Conservation (phyloP, 1,140 invertebrate species). For the Drosophila arizonae region DNA sequence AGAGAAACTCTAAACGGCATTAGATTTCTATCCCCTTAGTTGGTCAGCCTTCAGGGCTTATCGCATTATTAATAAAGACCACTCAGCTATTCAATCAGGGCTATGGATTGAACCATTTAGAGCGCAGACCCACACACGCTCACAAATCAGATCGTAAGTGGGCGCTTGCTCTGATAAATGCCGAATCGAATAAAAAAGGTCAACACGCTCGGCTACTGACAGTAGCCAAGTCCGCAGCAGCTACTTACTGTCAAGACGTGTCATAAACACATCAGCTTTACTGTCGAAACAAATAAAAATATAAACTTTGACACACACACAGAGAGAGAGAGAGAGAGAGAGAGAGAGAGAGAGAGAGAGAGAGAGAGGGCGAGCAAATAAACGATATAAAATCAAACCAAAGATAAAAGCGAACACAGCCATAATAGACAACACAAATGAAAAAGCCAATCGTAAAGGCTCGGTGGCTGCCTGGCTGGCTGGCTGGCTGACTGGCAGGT, state of each 20-base stretch:
- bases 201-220: conserved; percentile 54
- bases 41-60: not conserved
- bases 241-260: conserved; percentile 79
- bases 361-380: conserved; percentile 22
- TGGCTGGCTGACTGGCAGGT: conserved; percentile 11
- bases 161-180: conserved; percentile 51
- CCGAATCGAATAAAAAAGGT: conserved; percentile 68
- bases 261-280: conserved; percentile 81
- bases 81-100: conserved; percentile 30
- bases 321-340: too few relatives aligned
- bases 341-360: not conserved
- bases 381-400: conserved; percentile 65
- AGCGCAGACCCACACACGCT: not conserved
- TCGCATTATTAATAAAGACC: conserved; percentile 18
- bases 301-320: conserved; percentile 76
- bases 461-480: too few relatives aligned
- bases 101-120: conserved; percentile 17
- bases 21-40: not conserved
- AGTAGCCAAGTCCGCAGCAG: conserved; percentile 62
- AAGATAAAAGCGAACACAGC: conserved; percentile 54
- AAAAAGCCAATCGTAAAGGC: conserved; percentile 51
- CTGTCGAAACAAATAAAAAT: conserved; percentile 81
- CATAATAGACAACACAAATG: conserved; percentile 48
- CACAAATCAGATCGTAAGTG: conserved; percentile 47
- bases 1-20: not conserved